phyloP scores from a whole-genome alignment of 2,113 vertebrate species.

The Clarias macrocephalus region DNA sequence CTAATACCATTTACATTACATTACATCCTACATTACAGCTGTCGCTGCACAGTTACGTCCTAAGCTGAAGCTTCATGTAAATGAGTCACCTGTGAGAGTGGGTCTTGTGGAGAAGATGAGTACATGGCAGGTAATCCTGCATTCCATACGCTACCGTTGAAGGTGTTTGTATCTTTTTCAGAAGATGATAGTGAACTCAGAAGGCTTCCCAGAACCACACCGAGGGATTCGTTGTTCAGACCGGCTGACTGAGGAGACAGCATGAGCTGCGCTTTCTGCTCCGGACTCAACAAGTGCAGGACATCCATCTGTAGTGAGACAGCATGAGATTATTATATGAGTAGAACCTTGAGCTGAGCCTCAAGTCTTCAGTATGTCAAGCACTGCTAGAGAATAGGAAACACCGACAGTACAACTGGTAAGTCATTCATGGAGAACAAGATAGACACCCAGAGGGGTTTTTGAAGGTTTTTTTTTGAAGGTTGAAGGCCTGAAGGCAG shows the following conservation, averaged over 20 bases:
- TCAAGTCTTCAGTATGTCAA: too few relatives aligned
- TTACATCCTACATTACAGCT: not conserved
- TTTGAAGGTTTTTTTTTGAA: not conserved
- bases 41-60: too few relatives aligned
- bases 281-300: conserved; percentile 67
- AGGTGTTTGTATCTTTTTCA: not conserved
- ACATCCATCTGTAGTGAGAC: conserved; percentile 67
- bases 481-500: too few relatives aligned
- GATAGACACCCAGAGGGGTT: not conserved
- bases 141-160: not conserved
- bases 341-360: not conserved
- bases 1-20: not conserved
- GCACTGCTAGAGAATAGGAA: not conserved
- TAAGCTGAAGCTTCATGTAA: not conserved
- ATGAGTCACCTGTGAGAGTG: conserved; percentile 57
- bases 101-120: conserved; percentile 36
- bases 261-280: conserved; percentile 72
- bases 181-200: conserved; percentile 33
- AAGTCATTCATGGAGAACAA: not conserved
- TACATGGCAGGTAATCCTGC: not conserved
- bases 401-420: not conserved
- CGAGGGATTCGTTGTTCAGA: conserved; percentile 63
- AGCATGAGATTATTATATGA: not conserved
- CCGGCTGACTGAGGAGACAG: conserved; percentile 58
- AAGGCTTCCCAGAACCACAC: conserved; percentile 67